Conservation (phyloP, 2,888 invertebrate species). For the Bombylius discolor region DNA sequence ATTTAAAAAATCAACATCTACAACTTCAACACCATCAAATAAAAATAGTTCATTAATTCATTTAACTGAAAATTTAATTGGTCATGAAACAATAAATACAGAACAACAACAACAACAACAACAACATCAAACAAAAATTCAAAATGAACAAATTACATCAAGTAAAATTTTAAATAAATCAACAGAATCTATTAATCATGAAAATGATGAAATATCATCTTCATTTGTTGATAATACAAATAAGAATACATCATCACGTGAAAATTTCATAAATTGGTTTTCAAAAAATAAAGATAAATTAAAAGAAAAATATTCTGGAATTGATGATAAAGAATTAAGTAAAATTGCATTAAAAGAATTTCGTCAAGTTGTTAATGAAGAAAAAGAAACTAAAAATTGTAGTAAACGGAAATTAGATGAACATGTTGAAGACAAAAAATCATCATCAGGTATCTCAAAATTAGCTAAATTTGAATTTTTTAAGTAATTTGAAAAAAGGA, state of each 20-base stretch:
- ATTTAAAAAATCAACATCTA: constrained; percentile 40
- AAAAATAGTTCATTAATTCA: constrained; percentile 32
- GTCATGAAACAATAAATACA: constrained; percentile 3
- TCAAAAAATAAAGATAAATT: constrained; percentile 42
- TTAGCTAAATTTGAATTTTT: constrained; percentile 35
- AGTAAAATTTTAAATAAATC: constrained; percentile 1
- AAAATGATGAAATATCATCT: not conserved
- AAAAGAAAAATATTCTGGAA: constrained; percentile 43
- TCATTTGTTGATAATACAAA: no score
- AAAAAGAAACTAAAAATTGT: constrained; percentile 18
- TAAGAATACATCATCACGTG: constrained; percentile 26
- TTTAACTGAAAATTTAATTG: constrained; percentile 16
- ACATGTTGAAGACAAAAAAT: constrained; percentile 14
- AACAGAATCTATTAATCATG: not conserved
- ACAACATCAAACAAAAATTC: not conserved
- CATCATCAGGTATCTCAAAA: constrained; percentile 21
- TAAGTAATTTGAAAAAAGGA: constrained; percentile 9
- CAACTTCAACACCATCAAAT: constrained; percentile 15
- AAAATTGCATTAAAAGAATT: constrained; percentile 38
- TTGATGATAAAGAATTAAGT: constrained; percentile 42
- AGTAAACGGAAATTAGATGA: constrained; percentile 37
- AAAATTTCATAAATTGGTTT: constrained; percentile 48
- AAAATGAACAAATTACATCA: not conserved
- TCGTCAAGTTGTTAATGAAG: constrained; percentile 22
- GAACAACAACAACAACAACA: not conserved